These are phyloP conservation scores for Halictus rubicundus DNA, from an alignment of 1,140 invertebrate species.

Conservation along the genomic window DNA sequence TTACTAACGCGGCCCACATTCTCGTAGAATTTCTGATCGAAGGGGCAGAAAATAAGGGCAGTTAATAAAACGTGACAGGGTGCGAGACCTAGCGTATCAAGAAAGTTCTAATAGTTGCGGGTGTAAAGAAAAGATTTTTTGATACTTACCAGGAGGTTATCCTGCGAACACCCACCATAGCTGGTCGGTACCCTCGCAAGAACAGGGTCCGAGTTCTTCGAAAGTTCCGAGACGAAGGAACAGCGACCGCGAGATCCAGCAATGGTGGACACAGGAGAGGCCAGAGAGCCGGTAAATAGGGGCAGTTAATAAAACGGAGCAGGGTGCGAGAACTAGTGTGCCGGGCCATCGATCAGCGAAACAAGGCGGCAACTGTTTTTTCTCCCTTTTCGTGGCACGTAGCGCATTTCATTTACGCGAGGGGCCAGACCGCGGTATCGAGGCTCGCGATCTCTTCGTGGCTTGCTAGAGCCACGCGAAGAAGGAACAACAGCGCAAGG, in stretches of 20 bases:
- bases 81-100: constrained; percentile 49
- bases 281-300: too few relatives aligned
- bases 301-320: constrained; percentile 16
- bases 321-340: constrained; percentile 44
- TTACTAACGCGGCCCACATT: too few relatives aligned
- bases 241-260: too few relatives aligned
- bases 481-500: constrained; percentile 18
- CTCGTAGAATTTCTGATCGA: too few relatives aligned
- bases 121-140: too few relatives aligned
- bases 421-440: constrained; percentile 22
- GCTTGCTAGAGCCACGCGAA: constrained; percentile 21
- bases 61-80: not conserved
- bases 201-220: too few relatives aligned
- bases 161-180: too few relatives aligned
- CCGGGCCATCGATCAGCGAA: constrained; percentile 56
- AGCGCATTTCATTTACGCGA: constrained; percentile 61
- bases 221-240: too few relatives aligned
- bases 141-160: too few relatives aligned
- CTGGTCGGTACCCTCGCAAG: too few relatives aligned
- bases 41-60: not conserved
- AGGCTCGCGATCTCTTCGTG: constrained; percentile 28
- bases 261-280: not conserved
- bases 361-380: constrained; percentile 48
- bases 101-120: too few relatives aligned
- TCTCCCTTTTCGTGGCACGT: constrained; percentile 48